Percentiles rank a stretch among this genome's conserved stretches.
phyloP scores from a whole-genome alignment of 2,113 vertebrate genomes.

The Manacus vitellinus region DNA sequence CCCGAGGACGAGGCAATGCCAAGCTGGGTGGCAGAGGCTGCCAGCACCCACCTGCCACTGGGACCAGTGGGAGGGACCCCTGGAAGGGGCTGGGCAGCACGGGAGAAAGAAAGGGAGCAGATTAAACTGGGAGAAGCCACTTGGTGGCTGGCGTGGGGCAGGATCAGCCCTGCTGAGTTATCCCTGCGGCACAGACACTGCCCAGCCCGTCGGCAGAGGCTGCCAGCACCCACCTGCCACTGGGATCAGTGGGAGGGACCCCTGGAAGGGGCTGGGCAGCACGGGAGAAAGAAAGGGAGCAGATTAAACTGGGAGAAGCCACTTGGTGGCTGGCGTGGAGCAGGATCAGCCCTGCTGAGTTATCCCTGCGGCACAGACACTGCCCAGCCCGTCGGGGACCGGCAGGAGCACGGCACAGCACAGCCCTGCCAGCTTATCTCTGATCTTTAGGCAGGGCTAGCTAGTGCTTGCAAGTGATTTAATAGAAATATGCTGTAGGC shows the following conservation, averaged over 20 bases:
- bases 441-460: slow-evolving; percentile 53
- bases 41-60: background rate
- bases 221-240: background rate
- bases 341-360: background rate
- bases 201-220: background rate
- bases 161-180: background rate
- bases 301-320: background rate
- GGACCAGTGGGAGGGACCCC: background rate
- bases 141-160: accelerated
- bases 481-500: slow-evolving; percentile 44
- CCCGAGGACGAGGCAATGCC: accelerated
- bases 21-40: background rate
- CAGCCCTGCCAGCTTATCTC: slow-evolving; percentile 48
- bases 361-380: background rate
- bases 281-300: background rate
- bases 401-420: background rate
- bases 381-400: background rate
- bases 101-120: background rate
- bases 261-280: background rate
- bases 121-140: background rate
- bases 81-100: background rate
- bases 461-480: slow-evolving; percentile 53
- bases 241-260: background rate
- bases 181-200: background rate
- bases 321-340: accelerated